Conservation (phyloP, 2,888 invertebrate species). For the Clanis bilineata region DNA sequence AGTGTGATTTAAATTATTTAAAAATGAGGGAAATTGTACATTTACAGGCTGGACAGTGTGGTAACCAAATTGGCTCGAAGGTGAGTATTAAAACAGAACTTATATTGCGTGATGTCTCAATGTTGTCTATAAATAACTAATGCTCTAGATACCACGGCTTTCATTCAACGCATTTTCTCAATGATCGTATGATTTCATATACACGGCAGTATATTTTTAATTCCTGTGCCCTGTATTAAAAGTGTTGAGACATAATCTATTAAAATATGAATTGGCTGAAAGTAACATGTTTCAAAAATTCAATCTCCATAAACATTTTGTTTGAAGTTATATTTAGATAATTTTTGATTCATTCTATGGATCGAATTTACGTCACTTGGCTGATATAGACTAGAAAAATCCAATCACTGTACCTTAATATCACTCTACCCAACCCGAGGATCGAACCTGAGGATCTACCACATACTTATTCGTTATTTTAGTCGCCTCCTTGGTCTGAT, state of each 20-base stretch:
- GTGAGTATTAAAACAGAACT: constrained; percentile 60
- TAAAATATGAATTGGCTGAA: background rate
- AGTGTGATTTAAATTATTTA: constrained; percentile 29
- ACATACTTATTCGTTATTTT: no score
- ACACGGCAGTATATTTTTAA: background rate
- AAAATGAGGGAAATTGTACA: constrained; percentile 96
- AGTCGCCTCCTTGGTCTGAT: no score
- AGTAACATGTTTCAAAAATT: no score
- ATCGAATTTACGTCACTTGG: no score
- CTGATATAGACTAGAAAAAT: no score
- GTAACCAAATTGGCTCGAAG: constrained; percentile 96
- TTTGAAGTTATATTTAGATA: no score
- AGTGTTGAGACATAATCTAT: background rate
- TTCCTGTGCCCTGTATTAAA: background rate
- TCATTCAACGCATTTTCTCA: background rate
- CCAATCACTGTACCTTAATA: no score
- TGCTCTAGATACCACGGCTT: background rate
- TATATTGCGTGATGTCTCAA: background rate
- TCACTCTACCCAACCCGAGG: no score
- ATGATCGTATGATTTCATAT: background rate
- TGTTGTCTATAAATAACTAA: background rate
- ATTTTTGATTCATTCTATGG: no score
- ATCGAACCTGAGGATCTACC: no score
- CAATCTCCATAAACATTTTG: no score
- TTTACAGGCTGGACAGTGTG: constrained; percentile 94